Evolutionary conservation across 2,888 invertebrate species (phyloP).

Genomic region (Zygogramma bicolorata): DNA sequence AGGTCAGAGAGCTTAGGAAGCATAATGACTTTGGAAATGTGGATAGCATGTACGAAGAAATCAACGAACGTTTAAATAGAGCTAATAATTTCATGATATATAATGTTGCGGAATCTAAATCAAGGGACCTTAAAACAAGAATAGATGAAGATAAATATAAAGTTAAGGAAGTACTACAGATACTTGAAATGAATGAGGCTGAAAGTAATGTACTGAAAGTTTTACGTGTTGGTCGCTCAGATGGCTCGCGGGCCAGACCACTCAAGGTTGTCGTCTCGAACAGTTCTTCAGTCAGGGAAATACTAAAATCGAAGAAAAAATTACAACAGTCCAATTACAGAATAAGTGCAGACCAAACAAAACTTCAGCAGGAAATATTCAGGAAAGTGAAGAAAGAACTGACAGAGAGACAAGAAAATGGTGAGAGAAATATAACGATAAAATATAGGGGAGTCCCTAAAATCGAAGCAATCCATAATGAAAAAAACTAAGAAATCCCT

Average conservation of each 20-base stretch:
- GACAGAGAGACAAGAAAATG: background rate
- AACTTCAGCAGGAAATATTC: background rate
- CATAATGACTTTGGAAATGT: background rate
- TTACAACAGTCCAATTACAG: background rate
- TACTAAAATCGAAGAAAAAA: background rate
- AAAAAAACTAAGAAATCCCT: background rate
- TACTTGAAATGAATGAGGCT: background rate
- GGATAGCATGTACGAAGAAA: background rate
- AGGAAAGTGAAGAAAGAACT: background rate
- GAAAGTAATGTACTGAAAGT: too few relatives aligned
- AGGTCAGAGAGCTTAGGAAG: background rate
- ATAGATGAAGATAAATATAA: background rate
- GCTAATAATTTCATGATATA: background rate
- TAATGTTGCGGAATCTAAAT: background rate
- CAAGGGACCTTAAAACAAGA: background rate
- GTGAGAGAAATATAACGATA: background rate
- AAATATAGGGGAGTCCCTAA: background rate
- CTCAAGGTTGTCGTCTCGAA: background rate
- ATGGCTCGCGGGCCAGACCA: background rate
- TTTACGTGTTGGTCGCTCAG: background rate
- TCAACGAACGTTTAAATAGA: background rate
- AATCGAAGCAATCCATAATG: background rate
- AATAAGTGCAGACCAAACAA: background rate
- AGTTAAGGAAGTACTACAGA: background rate
- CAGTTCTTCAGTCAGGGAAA: background rate